A percentile compares a stretch with the other conserved stretches of the same genome.
phyloP scores from a whole-genome alignment of 2,888 invertebrate species.

The Campoletis raptor region DNA sequence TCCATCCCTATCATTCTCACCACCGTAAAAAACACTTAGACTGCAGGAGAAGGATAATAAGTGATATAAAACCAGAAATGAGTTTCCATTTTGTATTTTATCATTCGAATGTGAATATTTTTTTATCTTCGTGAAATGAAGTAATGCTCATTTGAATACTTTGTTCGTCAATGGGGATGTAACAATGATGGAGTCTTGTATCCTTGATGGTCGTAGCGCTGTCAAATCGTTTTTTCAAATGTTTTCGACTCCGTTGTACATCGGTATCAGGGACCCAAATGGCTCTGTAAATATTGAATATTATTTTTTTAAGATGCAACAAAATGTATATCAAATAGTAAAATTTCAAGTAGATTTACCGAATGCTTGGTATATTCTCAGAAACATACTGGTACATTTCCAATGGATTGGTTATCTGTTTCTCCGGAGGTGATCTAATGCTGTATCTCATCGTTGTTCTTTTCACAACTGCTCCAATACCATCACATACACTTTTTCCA shows the following conservation, averaged over 20 bases:
- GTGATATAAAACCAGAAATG: no score
- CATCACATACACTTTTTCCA: conserved; percentile 13
- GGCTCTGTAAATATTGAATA: not conserved
- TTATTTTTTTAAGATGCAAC: not conserved
- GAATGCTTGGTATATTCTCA: not conserved
- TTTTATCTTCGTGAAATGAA: not conserved
- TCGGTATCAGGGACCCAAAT: not conserved
- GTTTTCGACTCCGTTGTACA: not conserved
- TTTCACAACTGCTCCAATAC: not conserved
- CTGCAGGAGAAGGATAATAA: no score
- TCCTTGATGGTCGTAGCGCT: not conserved
- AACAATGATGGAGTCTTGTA: not conserved
- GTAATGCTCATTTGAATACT: not conserved
- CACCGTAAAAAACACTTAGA: no score
- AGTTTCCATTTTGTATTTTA: no score
- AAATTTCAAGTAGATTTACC: not conserved
- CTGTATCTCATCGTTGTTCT: not conserved
- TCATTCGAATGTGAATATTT: not conserved
- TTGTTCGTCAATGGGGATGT: not conserved
- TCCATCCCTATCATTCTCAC: no score
- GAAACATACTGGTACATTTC: conserved; percentile 12
- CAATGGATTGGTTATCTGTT: not conserved
- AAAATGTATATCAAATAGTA: not conserved
- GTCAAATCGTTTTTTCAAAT: conserved; percentile 5
- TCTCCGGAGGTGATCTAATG: conserved; percentile 12